These are phyloP conservation scores for Sisyra nigra DNA, from an alignment of 2,888 invertebrate genomes.

Conservation along the genomic window DNA sequence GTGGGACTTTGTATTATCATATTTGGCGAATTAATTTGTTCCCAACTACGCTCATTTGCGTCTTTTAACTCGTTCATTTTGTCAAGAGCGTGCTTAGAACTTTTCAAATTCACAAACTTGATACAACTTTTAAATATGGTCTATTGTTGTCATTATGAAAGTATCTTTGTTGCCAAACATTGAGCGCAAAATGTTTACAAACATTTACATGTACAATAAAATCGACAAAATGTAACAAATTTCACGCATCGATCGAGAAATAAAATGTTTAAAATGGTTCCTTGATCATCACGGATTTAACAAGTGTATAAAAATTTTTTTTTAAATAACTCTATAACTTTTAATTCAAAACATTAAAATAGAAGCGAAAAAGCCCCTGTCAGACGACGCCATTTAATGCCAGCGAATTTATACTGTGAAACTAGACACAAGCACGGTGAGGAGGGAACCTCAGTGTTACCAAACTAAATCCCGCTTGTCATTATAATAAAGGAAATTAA, in stretches of 20 bases:
- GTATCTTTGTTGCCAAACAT: conserved; percentile 4
- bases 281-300: too few relatives aligned
- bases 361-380: neutral
- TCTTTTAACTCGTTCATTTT: conserved; percentile 9
- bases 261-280: too few relatives aligned
- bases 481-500: too few relatives aligned
- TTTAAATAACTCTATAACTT: neutral
- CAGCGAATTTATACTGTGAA: neutral
- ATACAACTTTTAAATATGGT: too few relatives aligned
- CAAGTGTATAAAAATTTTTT: neutral
- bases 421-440: neutral
- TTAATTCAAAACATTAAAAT: conserved; percentile 5
- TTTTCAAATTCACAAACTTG: too few relatives aligned
- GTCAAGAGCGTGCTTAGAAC: neutral
- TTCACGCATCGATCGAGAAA: too few relatives aligned
- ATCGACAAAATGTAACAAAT: too few relatives aligned
- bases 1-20: conserved; percentile 4
- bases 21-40: conserved; percentile 5
- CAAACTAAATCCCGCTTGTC: neutral
- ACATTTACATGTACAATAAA: neutral
- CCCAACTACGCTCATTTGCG: conserved; percentile 4
- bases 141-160: too few relatives aligned
- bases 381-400: conserved; percentile 7
- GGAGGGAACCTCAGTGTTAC: neutral
- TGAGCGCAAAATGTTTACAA: conserved; percentile 3